A percentile compares a stretch with the other conserved stretches of the same genome.
phyloP scores from a whole-genome alignment of 2,113 vertebrate species.

The Gymnogyps californianus region DNA sequence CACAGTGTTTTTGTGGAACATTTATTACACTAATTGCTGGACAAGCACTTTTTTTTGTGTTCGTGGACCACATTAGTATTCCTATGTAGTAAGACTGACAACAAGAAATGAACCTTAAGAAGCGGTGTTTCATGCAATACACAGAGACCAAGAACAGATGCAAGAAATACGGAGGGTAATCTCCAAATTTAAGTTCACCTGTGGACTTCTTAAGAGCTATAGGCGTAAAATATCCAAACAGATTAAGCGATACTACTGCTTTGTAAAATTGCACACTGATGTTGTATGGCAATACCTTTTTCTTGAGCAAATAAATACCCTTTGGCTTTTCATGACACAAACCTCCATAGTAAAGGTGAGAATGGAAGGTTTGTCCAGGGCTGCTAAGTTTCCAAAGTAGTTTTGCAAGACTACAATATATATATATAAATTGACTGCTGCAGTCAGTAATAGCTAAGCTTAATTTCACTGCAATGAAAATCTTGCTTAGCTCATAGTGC shows the following conservation, averaged over 20 bases:
- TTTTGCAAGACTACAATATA: not conserved
- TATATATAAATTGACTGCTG: not conserved
- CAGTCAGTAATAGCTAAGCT: not conserved
- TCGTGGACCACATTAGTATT: not conserved
- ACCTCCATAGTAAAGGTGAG: not conserved
- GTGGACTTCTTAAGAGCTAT: not conserved
- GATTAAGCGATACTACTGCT: not conserved
- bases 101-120: not conserved
- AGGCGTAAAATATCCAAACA: not conserved
- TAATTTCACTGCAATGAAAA: not conserved
- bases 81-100: not conserved
- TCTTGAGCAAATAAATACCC: not conserved
- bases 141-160: not conserved
- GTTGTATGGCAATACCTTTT: not conserved
- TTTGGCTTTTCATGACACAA: not conserved
- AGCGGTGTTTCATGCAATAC: not conserved
- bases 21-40: not conserved
- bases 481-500: not conserved
- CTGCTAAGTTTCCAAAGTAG: not conserved
- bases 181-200: not conserved
- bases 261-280: not conserved
- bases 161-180: not conserved
- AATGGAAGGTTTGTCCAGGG: not conserved
- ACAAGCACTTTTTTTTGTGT: not conserved
- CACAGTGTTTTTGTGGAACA: not conserved